Base-by-base conservation (phyloP, 1,140 invertebrate species). In the Lerema accius region DNA sequence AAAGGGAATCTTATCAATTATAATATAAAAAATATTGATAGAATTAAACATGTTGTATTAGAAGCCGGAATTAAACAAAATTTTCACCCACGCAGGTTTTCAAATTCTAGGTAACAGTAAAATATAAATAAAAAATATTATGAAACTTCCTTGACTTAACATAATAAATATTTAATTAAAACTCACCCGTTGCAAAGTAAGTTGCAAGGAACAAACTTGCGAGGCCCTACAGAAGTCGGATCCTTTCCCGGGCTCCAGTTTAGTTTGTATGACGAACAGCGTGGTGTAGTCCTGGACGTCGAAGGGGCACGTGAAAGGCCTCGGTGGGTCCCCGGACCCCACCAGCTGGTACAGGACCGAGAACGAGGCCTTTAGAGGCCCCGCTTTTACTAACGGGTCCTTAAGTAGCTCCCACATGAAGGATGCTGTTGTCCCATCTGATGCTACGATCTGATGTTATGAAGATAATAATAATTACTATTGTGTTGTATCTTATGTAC, bases 141-240 rank as follows among this genome's bases (percentile, higher is more conserved):
- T n/a, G n/a, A n/a, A n/a, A n/a, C n/a, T n/a, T n/a, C n/a, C n/a
- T n/a, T n/a, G n/a, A n/a, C n/a, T n/a, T n/a, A n/a, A n/a, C n/a
- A n/a, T n/a, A n/a, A n/a, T n/a, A n/a, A n/a, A n/a, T n/a, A n/a
- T n/a, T n/a, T n/a, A n/a, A n/a, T n/a, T n/a, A n/a, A 61, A 16
- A 73, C 76, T 74, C 53, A 92, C 86, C 81, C 90, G 76, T 69
- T 90, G 82, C 59, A 89, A 75, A 32, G 71, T 94, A 35, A 98
- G 90, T 79, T 95, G 94, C 63, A 98, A 92, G 86, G 95, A 95
- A 89, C 97, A 98, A 82, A 98, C 95, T 67, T 95, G 95, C 50
- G 97, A 96, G 32, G 96, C 95, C 65, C 97, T 94, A 85, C 97
- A 98, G 85, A 98, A 95, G 76, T 98, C 96, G 19, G 92, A 93